Conservation (phyloP, 2,797 vertebrate genomes). For the Ctenopoma multispine region DNA sequence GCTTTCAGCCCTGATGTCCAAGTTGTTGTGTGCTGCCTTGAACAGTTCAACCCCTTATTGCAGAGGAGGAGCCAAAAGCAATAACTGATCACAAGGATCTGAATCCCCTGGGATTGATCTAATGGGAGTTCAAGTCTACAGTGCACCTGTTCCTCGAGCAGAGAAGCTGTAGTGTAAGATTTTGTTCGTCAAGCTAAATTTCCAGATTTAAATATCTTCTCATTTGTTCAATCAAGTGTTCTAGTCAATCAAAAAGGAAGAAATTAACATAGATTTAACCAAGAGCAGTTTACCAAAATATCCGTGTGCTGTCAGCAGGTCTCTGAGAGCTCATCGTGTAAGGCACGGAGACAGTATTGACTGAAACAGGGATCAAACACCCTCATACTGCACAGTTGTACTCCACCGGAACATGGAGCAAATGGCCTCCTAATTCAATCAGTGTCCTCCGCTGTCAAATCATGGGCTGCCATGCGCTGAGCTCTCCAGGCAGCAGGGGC, state of each 20-base stretch:
- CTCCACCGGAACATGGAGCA: conserved; percentile 87
- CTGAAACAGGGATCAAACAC: conserved; percentile 80
- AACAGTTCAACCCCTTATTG: conserved; percentile 76
- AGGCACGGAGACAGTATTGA: conserved; percentile 75
- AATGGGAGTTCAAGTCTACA: conserved; percentile 72
- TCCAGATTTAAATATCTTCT: conserved; percentile 6
- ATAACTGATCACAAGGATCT: conserved; percentile 79
- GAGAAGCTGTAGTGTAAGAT: conserved; percentile 12
- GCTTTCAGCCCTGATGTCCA: conserved; percentile 69
- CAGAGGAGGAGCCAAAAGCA: conserved; percentile 90
- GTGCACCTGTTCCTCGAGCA: conserved; percentile 73
- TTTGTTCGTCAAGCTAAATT: conserved; percentile 2
- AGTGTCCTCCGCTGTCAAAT: conserved; percentile 91
- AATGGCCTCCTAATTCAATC: conserved; percentile 97
- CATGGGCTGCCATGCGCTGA: conserved; percentile 85
- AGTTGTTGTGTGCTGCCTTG: conserved; percentile 73
- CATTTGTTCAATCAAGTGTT: conserved; percentile 8
- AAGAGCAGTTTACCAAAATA: conserved; percentile 44
- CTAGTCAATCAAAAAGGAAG: conserved; percentile 20
- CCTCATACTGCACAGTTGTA: conserved; percentile 84
- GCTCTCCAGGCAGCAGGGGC: conserved; percentile 85
- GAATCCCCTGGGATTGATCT: conserved; percentile 74
- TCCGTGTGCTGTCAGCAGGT: conserved; percentile 55
- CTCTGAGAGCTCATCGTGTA: conserved; percentile 53
- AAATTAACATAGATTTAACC: conserved; percentile 43